Evolutionary conservation across 2,797 vertebrate genomes (phyloP), one percentile per base, ranked within the genome.

Genomic region (Acanthiza pusilla): DNA sequence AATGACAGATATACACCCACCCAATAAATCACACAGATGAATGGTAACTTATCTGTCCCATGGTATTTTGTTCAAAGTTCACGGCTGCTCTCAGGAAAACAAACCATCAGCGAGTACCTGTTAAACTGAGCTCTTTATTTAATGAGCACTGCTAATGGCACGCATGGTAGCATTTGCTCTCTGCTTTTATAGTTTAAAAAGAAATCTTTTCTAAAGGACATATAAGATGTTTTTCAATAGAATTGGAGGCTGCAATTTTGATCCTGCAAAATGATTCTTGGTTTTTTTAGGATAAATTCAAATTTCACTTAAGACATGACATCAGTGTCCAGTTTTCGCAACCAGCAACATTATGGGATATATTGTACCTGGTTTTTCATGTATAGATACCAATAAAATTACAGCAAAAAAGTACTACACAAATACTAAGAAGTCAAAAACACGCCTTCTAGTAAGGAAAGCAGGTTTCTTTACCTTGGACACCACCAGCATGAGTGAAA

Each of bases 1-100:
- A 73, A 86, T 0, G 1, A 26, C 53, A 53, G 26, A 27, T 19
- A 51, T 0, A 65, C 3, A 0, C 63, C 66, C 29, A 58, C 32
- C 43, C 83, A 72, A 92, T 72, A 85, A 89, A 85, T 67, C 58
- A 73, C 53, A 67, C 36, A 43, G 57, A 18, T 58, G 17, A 88
- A 94, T 1, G 2, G 12, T 70, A 80, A 63, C 27, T 81, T 72
- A 43, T 8, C 57, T 67, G 30, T 67, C 45, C 83, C 58, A 1
- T 8, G 42, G 71, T 38, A 32, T 3, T 58, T 47, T 9, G 40
- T 47, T 91, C 85, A 62, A 85, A 88, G 89, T 70, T 92, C 83
- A 60, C 4, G 5, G 61, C 73, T 43, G 77, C 23, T 70, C 25
- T 43, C 40, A 27, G 70, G 61, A 81, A 85, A 81, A 72, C 21